Conservation (phyloP, 1,140 invertebrate species). For the Drosophila nebulosa region DNA sequence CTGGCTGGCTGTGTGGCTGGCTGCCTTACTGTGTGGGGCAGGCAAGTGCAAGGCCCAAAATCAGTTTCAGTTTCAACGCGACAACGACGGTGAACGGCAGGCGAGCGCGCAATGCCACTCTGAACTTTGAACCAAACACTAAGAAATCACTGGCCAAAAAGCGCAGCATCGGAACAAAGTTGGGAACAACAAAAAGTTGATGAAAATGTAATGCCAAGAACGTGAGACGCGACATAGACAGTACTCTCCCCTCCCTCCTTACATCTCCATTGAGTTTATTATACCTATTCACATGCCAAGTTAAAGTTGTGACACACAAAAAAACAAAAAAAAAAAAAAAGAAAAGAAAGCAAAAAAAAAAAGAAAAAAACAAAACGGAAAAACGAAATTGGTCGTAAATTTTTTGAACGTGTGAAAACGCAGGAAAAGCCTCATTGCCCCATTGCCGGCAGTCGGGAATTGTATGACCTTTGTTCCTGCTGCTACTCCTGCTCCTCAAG, state of each 20-base stretch:
- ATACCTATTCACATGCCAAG: conserved; percentile 7
- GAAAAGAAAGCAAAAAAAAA: conserved; percentile 19
- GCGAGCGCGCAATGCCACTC: conserved; percentile 24
- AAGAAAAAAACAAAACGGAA: conserved; percentile 11
- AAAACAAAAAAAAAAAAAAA: conserved; percentile 22
- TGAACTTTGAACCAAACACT: not conserved
- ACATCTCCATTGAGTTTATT: not conserved
- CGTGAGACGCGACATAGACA: conserved; percentile 33
- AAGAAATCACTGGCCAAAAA: conserved; percentile 1
- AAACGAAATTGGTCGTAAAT: conserved; percentile 62
- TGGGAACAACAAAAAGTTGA: conserved; percentile 30
- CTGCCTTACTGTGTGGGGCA: conserved; percentile 24
- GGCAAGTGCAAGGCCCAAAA: conserved; percentile 47
- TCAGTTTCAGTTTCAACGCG: conserved; percentile 70
- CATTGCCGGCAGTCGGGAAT: conserved; percentile 69
- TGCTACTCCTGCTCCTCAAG: conserved; percentile 23
- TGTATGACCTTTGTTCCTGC: conserved; percentile 56
- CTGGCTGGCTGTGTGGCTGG: no score
- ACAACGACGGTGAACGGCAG: conserved; percentile 63
- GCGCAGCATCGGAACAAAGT: conserved; percentile 14
- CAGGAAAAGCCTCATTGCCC: conserved; percentile 75
- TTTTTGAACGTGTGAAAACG: conserved; percentile 74
- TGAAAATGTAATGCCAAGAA: conserved; percentile 34
- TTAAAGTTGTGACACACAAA: conserved; percentile 29
- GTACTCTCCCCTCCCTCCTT: conserved; percentile 6